Evolutionary conservation across 2,888 invertebrate genomes (phyloP), one percentile per base, ranked within the genome.

Genomic region (Latrodectus elegans): DNA sequence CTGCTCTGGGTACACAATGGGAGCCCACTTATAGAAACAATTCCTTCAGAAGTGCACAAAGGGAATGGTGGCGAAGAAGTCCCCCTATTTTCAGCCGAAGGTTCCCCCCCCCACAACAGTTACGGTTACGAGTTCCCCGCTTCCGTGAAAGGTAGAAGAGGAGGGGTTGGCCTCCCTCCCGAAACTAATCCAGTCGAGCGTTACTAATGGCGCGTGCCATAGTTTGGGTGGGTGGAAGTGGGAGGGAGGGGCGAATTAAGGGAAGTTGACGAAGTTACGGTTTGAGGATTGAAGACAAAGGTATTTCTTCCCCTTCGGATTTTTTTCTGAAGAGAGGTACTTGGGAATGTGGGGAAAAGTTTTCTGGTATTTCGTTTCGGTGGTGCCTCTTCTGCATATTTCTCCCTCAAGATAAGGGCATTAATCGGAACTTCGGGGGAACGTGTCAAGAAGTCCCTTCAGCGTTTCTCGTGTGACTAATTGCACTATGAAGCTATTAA

Each of bases 121-220:
- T 60, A 60, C 60, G n/a, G 60, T 60, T 60, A 60, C 60, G 60
- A 60, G 60, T 60, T 55, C 75, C 17, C 17, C 22, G 60, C 67
- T 68, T 68, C 67, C 26, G 17, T 68, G 67, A 12, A 17, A 17
- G 17, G 8, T 38, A 75, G 64, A 75, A 55, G n/a, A 60, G 60
- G n/a, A 15, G 60, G 60, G 68, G 52, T 9, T 51, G 22, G 14
- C 52, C 75, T 70, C 55, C 71, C 76, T n/a, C 51, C 22, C 53
- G 11, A 14, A 55, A 71, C 70, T 14, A 14, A 52, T 26, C 15
- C 86, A 77, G 53, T 77, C 53, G 60, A 52, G 77, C 86, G 86
- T 77, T 65, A 87, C 86, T 87, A 87, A 87, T 87, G 86, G 86
- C 86, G 80, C 86, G 86, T 87, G 86, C 86, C 86, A 67, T 52